Conservation (phyloP, 2,113 vertebrate genomes). For the Cephalopterus ornatus region DNA sequence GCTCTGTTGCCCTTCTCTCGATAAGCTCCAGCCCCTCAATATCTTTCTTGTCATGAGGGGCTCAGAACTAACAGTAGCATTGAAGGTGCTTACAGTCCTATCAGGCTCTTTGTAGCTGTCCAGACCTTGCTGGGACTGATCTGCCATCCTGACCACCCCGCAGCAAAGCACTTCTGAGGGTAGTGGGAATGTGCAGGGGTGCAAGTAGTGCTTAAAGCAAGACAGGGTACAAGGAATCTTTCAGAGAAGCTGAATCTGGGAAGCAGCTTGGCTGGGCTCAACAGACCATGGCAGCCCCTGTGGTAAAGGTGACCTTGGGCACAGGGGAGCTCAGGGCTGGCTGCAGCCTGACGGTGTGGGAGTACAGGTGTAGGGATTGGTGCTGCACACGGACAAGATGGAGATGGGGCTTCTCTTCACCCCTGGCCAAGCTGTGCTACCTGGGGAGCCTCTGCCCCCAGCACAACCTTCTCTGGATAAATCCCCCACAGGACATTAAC, state of each 20-base stretch:
- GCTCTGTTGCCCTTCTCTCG: background rate
- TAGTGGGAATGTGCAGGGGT: background rate
- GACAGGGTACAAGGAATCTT: background rate
- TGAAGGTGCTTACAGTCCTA: background rate
- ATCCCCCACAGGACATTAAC: background rate
- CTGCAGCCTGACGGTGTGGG: accelerated
- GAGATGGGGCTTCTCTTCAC: background rate
- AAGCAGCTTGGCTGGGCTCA: background rate
- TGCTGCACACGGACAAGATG: background rate
- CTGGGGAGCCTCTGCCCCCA: background rate
- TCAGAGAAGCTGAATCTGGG: background rate
- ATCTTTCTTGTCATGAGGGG: background rate
- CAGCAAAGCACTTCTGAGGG: background rate
- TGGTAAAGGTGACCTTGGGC: background rate
- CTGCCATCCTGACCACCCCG: background rate
- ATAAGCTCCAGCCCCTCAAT: background rate
- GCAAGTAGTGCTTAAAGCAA: background rate
- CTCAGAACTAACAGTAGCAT: background rate
- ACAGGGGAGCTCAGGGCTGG: background rate
- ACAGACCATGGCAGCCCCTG: background rate
- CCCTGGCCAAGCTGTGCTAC: background rate
- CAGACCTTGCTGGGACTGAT: background rate
- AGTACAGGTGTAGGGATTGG: background rate
- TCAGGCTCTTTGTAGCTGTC: background rate
- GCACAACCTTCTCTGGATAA: background rate